Base-by-base conservation (phyloP, 2,113 vertebrate genomes). In the Todiramphus chloris region DNA sequence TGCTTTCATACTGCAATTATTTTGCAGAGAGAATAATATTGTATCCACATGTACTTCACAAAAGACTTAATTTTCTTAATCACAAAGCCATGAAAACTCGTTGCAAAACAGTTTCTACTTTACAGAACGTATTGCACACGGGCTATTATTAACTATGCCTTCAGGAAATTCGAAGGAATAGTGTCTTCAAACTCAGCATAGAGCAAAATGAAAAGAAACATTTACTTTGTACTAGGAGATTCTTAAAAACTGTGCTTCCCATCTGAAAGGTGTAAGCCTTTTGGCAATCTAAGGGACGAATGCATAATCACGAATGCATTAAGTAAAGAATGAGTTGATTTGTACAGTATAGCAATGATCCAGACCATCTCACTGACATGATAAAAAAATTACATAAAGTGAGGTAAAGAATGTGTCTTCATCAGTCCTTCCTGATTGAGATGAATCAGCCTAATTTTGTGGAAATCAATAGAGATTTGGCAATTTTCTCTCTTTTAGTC, bases 71-170 rank as follows among this genome's bases (percentile, higher is more conserved):
- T 51, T 80, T 93, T 84, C 27, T 70, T 78, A 21, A 64, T 89
- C 21, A 18, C 8, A 46, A 72, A 83, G n/a, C 25, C 62, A 87
- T 35, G 55, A 74, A 44, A 92, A 62, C 9, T 37, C 48, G 88
- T 64, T 48, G 39, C 10, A 83, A 76, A 70, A 55, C 39, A 59
- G 15, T 77, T 88, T 78, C 48, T 62, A 15, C 25, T 93, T 89
- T 94, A 84, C 18, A 4, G 2, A 79, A 46, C 5, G 13, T 73
- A 30, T 1, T 70, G 30, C n/a, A 15, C 0, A 1, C 0, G 4
- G 53, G 5, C 16, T 66, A 16, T 10, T 79, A 58, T 37, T 76
- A 72, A 41, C 41, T 44, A 19, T 66, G 10, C 7, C 5, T 68
- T 67, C 10, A 1, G 53, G 64, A 90, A 92, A 69, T 15, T 64